Evolutionary conservation across 2,797 vertebrate genomes (phyloP).

Genomic region (Poeciliopsis gracilis): DNA sequence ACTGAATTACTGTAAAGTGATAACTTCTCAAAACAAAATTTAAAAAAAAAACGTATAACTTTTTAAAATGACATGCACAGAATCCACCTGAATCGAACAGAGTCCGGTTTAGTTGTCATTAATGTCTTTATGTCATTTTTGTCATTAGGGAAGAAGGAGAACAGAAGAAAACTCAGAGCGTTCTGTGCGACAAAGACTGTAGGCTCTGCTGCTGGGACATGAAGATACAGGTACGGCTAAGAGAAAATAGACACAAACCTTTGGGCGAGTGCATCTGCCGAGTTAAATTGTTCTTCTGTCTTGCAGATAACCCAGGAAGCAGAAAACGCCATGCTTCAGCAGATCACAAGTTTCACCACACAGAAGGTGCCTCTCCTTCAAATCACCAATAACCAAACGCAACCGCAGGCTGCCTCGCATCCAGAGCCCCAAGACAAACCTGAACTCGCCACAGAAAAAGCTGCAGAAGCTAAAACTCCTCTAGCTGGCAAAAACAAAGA

Average conservation of each 20-base stretch:
- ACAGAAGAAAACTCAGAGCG: constrained; percentile 58
- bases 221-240: constrained; percentile 67
- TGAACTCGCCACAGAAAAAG: neutral
- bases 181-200: constrained; percentile 79
- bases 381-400: constrained; percentile 11
- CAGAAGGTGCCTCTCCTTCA: neutral
- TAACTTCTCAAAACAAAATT: neutral
- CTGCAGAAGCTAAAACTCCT: neutral
- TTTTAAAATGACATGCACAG: neutral
- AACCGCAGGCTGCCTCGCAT: neutral
- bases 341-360: constrained; percentile 61
- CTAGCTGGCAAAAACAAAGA: neutral
- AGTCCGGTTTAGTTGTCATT: neutral
- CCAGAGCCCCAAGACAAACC: constrained; percentile 6
- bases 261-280: neutral
- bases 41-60: neutral
- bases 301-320: constrained; percentile 78
- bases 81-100: neutral
- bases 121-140: neutral
- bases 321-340: constrained; percentile 74
- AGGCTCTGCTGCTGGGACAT: constrained; percentile 83
- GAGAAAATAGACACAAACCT: neutral
- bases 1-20: neutral
- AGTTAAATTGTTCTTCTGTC: neutral
- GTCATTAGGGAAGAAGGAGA: constrained; percentile 52